phyloP scores from a whole-genome alignment of 92 coral and sea anemone genomes.

The Metridium senile region DNA sequence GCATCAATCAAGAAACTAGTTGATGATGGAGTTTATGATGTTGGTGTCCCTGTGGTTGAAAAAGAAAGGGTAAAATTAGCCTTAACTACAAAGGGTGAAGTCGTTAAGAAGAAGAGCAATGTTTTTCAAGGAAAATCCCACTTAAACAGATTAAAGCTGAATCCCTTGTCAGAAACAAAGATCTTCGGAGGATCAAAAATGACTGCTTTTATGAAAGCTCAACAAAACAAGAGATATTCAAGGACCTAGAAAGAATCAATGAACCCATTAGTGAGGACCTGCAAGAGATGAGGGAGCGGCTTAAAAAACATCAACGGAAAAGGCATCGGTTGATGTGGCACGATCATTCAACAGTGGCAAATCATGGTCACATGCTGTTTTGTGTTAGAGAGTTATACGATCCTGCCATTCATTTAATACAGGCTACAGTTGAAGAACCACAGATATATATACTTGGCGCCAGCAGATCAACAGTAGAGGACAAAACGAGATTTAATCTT shows the following conservation, averaged over 20 bases:
- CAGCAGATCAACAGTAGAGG: conserved; percentile 1
- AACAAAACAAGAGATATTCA: conserved; percentile 15
- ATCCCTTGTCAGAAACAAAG: conserved; percentile 32
- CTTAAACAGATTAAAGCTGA: conserved; percentile 40
- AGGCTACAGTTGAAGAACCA: conserved; percentile 18
- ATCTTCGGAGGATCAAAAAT: conserved; percentile 27
- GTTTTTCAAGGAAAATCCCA: conserved; percentile 49
- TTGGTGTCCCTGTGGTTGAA: conserved; percentile 46
- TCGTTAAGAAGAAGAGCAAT: conserved; percentile 19
- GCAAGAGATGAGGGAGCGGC: conserved; percentile 2
- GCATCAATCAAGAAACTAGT: conserved; percentile 21
- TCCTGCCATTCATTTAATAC: conserved; percentile 11
- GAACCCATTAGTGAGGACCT: conserved; percentile 24
- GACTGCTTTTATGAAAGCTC: conserved; percentile 34
- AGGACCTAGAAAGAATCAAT: conserved; percentile 42
- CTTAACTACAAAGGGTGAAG: conserved; percentile 28
- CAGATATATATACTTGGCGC: conserved; percentile 1
- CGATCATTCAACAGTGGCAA: conserved; percentile 11
- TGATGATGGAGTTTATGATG: conserved; percentile 36
- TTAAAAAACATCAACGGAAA: conserved; percentile 8
- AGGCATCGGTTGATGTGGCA: conserved; percentile 29
- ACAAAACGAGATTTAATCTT: conserved; percentile 3
- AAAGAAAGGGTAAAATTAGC: conserved; percentile 34
- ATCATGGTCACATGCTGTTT: conserved; percentile 13
- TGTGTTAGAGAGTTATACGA: conserved; percentile 13